Percentiles rank a stretch among this genome's conserved stretches.
These are phyloP conservation scores for Idris sp. DNA, from an alignment of 1,140 invertebrate genomes.

Conservation along the genomic window DNA sequence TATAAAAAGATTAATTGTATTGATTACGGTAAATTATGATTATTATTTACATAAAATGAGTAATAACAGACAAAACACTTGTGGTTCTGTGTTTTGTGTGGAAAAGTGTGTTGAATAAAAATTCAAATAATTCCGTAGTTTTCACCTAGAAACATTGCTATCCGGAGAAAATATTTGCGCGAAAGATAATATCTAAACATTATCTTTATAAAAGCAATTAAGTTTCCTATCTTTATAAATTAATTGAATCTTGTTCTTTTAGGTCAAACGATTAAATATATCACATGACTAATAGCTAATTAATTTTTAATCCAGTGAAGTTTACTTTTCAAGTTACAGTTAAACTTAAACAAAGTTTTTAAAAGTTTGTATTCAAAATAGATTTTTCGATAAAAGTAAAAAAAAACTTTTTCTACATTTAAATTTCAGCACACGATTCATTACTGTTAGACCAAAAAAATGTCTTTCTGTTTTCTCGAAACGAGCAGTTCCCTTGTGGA, in stretches of 20 bases:
- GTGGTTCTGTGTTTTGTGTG: too few relatives aligned
- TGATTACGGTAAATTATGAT: too few relatives aligned
- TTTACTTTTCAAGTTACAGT: too few relatives aligned
- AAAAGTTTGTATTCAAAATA: too few relatives aligned
- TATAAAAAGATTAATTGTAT: too few relatives aligned
- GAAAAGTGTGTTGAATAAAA: constrained; percentile 2
- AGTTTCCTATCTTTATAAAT: constrained; percentile 22
- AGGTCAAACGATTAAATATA: constrained; percentile 13
- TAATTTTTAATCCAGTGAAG: constrained; percentile 12
- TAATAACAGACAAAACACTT: too few relatives aligned
- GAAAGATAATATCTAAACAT: constrained; percentile 16
- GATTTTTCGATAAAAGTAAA: too few relatives aligned
- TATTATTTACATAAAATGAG: too few relatives aligned
- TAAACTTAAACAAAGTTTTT: too few relatives aligned
- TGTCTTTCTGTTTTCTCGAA: constrained; percentile 24
- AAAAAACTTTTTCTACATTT: constrained; percentile 7
- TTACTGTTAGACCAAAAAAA: constrained; percentile 32
- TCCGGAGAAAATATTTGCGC: constrained; percentile 15
- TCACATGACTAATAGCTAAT: constrained; percentile 12
- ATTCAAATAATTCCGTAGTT: neutral
- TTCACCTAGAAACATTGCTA: neutral
- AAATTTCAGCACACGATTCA: constrained; percentile 19
- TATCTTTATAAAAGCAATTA: constrained; percentile 29
- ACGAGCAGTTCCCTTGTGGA: constrained; percentile 31
- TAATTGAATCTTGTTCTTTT: constrained; percentile 19